Evolutionary conservation across 2,888 invertebrate genomes (phyloP), one percentile per base, ranked within the genome.

Genomic region (Pegoplata infirma): DNA sequence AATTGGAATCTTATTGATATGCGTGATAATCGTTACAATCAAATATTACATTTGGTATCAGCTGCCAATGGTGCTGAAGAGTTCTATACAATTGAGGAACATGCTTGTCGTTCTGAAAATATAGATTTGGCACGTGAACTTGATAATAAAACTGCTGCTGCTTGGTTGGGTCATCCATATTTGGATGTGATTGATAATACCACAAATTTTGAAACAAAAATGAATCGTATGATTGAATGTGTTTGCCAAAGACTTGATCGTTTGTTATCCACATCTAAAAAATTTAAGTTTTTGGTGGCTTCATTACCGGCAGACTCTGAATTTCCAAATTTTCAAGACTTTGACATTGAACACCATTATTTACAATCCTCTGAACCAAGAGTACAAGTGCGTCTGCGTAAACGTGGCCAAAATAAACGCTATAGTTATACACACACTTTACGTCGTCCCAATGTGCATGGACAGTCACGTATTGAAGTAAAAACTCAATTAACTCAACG

Each of bases 131-230:
- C 99, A 0, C 91, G 96, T 55, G 94, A 96, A 83, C 89, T 98
- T 83, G 99, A 99, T 89, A 93, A 94, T 87, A 95, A 95, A 86
- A 98, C 98, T 0, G 97, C 98, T 1, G 95, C 97, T 32, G 96
- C 98, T 0, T 99, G 99, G 99, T 94, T 99, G 80, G 99, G 99
- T 0, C 99, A 99, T 91, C 99, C 99, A 0, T 99, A 99, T 90
- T 98, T 98, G 90, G 99, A 99, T 91, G 98, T 99, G 28, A 97
- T 99, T 84, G 99, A 99, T 91, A 99, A 99, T 90, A 95, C 96
- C 7, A 96, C 97, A 7, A 97, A 98, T 89, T 99, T 99, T 90
- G 98, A 99, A 89, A 94, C 96, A 79, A 99, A 99, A 91, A 96
- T 99, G 89, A 94, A 97, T 87, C 93, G 97, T 58, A 95, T 98